Conservation (phyloP, 1,140 invertebrate genomes). For the Chymomyza costata region DNA sequence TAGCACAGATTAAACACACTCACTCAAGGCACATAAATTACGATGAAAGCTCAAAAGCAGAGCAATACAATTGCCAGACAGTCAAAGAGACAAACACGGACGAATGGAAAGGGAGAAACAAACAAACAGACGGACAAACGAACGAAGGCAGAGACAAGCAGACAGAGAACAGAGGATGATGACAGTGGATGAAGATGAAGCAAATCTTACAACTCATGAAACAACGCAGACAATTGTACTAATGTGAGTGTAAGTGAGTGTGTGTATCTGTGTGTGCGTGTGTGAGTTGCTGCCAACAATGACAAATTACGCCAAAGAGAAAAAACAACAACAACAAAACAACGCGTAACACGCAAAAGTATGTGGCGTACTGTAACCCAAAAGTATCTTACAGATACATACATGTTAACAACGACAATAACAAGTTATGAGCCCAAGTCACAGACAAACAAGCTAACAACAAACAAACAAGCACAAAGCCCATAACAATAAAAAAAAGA, state of each 20-base stretch:
- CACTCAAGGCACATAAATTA: conserved; percentile 50
- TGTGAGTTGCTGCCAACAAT: conserved; percentile 32
- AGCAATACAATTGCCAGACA: neutral
- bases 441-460: neutral
- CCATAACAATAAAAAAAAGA: conserved; percentile 64
- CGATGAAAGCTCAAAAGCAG: conserved; percentile 18
- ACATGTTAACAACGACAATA: conserved; percentile 68
- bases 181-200: conserved; percentile 2
- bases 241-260: conserved; percentile 6
- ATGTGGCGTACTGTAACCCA: conserved; percentile 9
- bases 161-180: conserved; percentile 6
- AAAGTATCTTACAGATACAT: conserved; percentile 60
- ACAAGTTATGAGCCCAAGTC: conserved; percentile 54
- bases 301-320: conserved; percentile 50
- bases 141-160: conserved; percentile 8
- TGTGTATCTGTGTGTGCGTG: conserved; percentile 3
- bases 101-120: conserved; percentile 14
- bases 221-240: conserved; percentile 30
- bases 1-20: conserved; percentile 50
- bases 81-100: neutral
- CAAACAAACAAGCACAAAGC: conserved; percentile 9
- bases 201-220: conserved; percentile 17
- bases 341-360: neutral
- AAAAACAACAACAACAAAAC: neutral
- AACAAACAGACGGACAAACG: too few relatives aligned